phyloP scores from a whole-genome alignment of 2,888 invertebrate genomes.

The Drosophila tripunctata region DNA sequence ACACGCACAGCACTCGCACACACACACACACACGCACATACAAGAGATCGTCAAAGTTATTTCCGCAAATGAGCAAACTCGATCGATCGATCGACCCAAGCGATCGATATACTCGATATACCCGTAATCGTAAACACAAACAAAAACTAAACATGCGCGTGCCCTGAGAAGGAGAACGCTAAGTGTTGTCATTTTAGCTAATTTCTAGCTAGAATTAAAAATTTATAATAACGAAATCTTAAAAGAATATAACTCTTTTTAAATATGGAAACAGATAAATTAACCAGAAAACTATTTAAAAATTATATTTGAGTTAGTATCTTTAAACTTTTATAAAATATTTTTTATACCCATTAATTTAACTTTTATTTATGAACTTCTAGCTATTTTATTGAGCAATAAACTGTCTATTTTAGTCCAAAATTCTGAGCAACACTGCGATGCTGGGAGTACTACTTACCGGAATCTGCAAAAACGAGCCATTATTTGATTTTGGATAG shows the following conservation, averaged over 20 bases:
- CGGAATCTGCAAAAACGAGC: conserved; percentile 94
- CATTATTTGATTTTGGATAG: conserved; percentile 93
- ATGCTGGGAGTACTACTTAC: conserved; percentile 86
- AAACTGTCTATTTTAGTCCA: too few relatives aligned
- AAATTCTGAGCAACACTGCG: neutral
- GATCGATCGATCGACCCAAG: conserved; percentile 44
- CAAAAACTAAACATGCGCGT: neutral
- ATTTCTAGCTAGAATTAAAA: too few relatives aligned
- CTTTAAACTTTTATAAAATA: too few relatives aligned
- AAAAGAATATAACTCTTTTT: too few relatives aligned
- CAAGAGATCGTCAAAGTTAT: conserved; percentile 70
- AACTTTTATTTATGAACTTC: too few relatives aligned
- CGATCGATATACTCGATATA: conserved; percentile 41
- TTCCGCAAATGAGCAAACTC: conserved; percentile 81
- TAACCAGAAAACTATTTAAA: too few relatives aligned
- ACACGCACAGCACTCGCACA: conserved; percentile 36
- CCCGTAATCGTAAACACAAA: conserved; percentile 26
- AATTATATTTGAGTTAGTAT: too few relatives aligned
- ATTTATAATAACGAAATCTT: too few relatives aligned
- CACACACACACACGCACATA: neutral
- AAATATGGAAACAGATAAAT: too few relatives aligned
- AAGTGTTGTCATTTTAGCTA: too few relatives aligned
- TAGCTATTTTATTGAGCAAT: too few relatives aligned
- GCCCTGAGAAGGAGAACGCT: neutral
- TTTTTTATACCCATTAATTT: too few relatives aligned